These are phyloP conservation scores for Margarornis squamiger DNA, from an alignment of 2,797 vertebrate species.

Conservation along the genomic window DNA sequence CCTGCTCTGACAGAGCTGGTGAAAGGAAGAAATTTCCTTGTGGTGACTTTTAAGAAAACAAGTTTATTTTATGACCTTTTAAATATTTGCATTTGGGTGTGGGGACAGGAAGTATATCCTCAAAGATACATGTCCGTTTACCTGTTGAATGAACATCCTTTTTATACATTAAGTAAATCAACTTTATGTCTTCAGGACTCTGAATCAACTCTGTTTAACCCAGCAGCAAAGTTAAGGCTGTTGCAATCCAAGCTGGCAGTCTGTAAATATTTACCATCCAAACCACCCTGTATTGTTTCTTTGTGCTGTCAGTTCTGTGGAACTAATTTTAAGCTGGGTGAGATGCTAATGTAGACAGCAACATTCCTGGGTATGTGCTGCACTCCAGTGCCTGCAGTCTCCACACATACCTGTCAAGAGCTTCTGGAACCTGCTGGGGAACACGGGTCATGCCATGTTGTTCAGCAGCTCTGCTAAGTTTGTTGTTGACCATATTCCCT, in stretches of 20 bases:
- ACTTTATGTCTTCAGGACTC: slow-evolving; percentile 10
- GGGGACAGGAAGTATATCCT: not conserved
- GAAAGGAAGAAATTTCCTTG: not conserved
- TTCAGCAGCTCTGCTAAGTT: not conserved
- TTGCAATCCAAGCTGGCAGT: not conserved
- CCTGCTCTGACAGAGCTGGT: not conserved
- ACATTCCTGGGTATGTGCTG: not conserved
- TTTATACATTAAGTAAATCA: not conserved
- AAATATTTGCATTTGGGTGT: not conserved
- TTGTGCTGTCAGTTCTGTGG: slow-evolving; percentile 11
- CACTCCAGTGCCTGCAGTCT: not conserved
- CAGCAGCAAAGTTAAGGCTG: not conserved
- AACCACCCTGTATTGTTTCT: not conserved
- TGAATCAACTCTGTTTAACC: not conserved
- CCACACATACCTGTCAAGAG: fast-evolving
- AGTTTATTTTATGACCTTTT: not conserved
- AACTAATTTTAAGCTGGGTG: not conserved
- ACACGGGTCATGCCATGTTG: fast-evolving
- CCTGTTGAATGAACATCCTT: not conserved
- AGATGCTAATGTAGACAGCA: not conserved
- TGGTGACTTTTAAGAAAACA: not conserved
- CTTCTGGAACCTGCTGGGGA: not conserved
- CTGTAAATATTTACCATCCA: slow-evolving; percentile 33
- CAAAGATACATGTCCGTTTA: not conserved
- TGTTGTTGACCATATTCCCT: not conserved